Base-by-base conservation (phyloP, 2,797 vertebrate genomes). In the Mus spretus region DNA sequence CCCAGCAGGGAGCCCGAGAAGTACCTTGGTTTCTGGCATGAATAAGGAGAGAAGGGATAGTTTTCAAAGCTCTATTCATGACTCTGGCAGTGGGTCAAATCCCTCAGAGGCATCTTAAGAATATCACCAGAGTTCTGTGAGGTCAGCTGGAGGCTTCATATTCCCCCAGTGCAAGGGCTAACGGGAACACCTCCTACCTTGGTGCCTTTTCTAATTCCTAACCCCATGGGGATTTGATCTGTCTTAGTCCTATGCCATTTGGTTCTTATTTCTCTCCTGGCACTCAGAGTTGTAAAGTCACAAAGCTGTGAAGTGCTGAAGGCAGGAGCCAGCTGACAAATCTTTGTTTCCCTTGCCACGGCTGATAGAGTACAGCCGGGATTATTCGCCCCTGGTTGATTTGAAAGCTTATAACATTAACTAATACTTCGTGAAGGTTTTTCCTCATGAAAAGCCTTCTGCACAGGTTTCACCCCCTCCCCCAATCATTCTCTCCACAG, bases 1-100 rank as follows among this genome's bases (percentile, higher is more conserved):
- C 26, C 24, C 53, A 19, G 53, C 11, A 31, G 37, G 78, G 37
- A 24, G 1, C 6, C 9, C 6, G 31, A 63, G n/a, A 72, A 12
- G 37, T 28, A 2, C 74, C 65, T 47, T 47, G 31, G 37, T 80
- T 89, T 97, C 72, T 81, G 2, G 47, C 97, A 82, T 87, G 47
- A 91, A 70, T n/a, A 10, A 24, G 37, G 57, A 63, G 13, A 61
- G 9, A 28, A 22, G 37, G 14, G 8, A 12, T 4, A 2, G 28
- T 74, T 65, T 83, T 87, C 55, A 37, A 59, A 63, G 55, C 91
- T 59, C 37, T 44, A 17, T 9, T 22, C 5, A 6, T 61, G 47
- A 55, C 28, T 14, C 20, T 28, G 77, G 44, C 15, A 15, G 15
- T 31, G 26, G 10, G 55, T 81, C 24, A 37, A 75, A 81, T 3